These are phyloP conservation scores for Megalurothrips usitatus DNA, from an alignment of 2,888 invertebrate genomes.

Conservation along the genomic window DNA sequence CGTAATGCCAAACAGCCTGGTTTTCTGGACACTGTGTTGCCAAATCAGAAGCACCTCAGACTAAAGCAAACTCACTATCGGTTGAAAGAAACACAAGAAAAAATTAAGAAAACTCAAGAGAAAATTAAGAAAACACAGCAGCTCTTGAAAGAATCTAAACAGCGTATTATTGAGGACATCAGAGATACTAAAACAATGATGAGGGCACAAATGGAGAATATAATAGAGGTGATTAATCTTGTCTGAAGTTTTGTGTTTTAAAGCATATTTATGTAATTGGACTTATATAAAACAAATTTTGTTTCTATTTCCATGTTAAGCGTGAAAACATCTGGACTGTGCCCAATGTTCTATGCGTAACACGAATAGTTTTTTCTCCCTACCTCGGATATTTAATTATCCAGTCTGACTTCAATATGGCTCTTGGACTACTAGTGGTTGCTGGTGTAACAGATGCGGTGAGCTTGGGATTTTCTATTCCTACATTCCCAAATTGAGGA, in stretches of 20 bases:
- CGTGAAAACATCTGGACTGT: constrained; percentile 88
- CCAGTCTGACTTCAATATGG: constrained; percentile 69
- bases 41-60: neutral
- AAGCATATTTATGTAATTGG: neutral
- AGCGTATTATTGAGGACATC: constrained; percentile 63
- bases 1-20: neutral
- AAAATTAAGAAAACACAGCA: constrained; percentile 57
- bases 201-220: constrained; percentile 66
- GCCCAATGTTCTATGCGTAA: constrained; percentile 84
- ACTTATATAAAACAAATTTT: constrained; percentile 28
- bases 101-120: constrained; percentile 58
- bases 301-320: constrained; percentile 43
- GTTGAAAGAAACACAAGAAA: constrained; percentile 47
- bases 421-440: constrained; percentile 73
- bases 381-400: constrained; percentile 85
- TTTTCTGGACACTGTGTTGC: neutral
- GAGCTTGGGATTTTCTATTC: constrained; percentile 19
- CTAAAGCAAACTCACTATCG: constrained; percentile 41
- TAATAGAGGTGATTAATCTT: constrained; percentile 58
- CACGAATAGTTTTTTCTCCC: constrained; percentile 81
- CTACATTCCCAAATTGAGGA: neutral
- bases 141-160: constrained; percentile 56
- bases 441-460: constrained; percentile 92
- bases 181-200: constrained; percentile 66
- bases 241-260: constrained; percentile 41